phyloP scores from a whole-genome alignment of 2,797 vertebrate species.

The Silurus lanzhouensis region DNA sequence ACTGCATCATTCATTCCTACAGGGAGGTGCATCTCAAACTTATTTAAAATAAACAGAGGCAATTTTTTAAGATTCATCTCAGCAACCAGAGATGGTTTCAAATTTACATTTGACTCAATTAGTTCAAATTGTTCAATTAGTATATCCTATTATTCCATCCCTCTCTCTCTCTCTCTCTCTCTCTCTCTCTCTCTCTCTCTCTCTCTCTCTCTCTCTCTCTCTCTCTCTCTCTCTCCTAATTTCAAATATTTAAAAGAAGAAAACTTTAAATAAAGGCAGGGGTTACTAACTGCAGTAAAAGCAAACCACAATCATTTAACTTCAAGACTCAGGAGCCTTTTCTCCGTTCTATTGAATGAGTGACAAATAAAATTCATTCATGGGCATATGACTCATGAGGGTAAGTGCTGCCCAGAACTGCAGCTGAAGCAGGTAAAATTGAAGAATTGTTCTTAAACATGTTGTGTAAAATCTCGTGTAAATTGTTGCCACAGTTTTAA shows the following conservation, averaged over 20 bases:
- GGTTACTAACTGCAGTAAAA: conserved; percentile 29
- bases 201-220: background rate
- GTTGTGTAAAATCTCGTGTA: background rate
- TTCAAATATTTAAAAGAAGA: background rate
- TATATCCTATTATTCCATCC: background rate
- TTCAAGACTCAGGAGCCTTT: conserved; percentile 10
- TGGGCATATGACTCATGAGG: conserved; percentile 47
- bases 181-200: too few species aligned
- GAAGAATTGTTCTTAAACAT: background rate
- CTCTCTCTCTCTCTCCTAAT: background rate
- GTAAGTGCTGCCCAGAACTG: background rate
- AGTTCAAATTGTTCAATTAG: background rate
- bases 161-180: background rate
- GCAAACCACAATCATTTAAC: conserved; percentile 24
- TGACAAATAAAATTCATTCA: conserved; percentile 44
- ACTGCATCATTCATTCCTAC: background rate
- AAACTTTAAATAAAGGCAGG: conserved; percentile 29
- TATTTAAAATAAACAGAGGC: background rate
- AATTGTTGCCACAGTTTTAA: background rate
- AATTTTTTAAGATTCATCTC: background rate
- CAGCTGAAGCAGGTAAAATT: background rate
- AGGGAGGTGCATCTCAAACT: background rate
- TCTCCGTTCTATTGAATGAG: conserved; percentile 29
- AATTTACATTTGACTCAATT: background rate
- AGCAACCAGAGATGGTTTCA: background rate